Evolutionary conservation across 1,140 invertebrate genomes (phyloP).

Genomic region (Phymastichus coffea): DNA sequence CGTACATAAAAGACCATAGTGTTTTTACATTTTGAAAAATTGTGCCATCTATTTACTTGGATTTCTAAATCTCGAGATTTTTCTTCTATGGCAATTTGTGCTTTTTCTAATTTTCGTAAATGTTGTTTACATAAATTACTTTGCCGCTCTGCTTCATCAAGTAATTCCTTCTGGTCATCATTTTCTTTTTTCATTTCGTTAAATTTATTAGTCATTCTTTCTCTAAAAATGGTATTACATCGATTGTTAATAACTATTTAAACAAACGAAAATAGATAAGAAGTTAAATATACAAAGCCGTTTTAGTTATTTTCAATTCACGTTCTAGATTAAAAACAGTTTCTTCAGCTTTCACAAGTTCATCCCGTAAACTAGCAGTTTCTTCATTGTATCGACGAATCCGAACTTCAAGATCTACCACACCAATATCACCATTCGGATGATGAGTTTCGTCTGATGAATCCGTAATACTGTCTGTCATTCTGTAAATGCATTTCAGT

Average conservation of each 20-base stretch:
- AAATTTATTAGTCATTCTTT: constrained; percentile 27
- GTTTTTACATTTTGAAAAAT: no score
- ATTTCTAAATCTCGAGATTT: constrained; percentile 24
- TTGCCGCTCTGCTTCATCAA: constrained; percentile 16
- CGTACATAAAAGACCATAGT: no score
- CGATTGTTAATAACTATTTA: background rate
- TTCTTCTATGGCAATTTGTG: constrained; percentile 15
- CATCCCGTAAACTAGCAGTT: constrained; percentile 30
- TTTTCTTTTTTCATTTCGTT: constrained; percentile 31
- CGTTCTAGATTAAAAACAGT: background rate
- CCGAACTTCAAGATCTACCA: constrained; percentile 26
- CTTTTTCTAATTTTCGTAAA: constrained; percentile 31
- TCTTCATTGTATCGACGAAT: constrained; percentile 34
- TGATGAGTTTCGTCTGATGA: constrained; percentile 24
- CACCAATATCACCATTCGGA: constrained; percentile 10
- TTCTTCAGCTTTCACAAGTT: constrained; percentile 31
- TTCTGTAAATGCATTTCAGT: no score
- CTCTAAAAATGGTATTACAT: constrained; percentile 17
- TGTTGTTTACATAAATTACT: constrained; percentile 23
- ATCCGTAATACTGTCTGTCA: constrained; percentile 22
- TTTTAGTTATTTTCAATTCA: background rate
- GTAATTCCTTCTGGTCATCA: constrained; percentile 31
- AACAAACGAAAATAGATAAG: constrained; percentile 12
- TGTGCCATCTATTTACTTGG: constrained; percentile 26
- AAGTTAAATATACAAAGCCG: constrained; percentile 14